Conservation (phyloP, 2,797 vertebrate species). For the Tenualosa ilisha region DNA sequence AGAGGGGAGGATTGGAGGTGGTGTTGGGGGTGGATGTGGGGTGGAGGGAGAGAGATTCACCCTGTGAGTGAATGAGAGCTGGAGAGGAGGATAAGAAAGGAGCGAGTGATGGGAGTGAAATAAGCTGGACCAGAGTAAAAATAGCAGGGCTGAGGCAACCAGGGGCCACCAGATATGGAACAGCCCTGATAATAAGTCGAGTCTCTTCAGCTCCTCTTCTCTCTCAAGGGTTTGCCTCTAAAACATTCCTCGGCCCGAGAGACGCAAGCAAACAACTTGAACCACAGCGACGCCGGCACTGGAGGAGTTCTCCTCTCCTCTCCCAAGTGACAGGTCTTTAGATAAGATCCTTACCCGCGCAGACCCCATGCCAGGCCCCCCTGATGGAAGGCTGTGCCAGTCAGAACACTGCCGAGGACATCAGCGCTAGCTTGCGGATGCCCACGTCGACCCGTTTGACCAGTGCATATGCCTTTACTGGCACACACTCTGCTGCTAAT, state of each 20-base stretch:
- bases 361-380: constrained; percentile 10
- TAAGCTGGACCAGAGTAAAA: constrained; percentile 34
- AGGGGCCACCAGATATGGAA: constrained; percentile 25
- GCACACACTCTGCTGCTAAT: constrained; percentile 42
- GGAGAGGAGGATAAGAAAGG: background rate
- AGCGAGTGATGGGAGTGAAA: constrained; percentile 1
- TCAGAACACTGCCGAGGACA: background rate
- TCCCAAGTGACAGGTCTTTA: background rate
- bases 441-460: background rate
- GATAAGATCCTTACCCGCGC: background rate
- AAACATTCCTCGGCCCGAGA: constrained; percentile 6
- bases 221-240: background rate
- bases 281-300: background rate
- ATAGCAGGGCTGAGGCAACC: constrained; percentile 37
- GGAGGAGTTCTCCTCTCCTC: background rate
- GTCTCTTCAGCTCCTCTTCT: constrained; percentile 25
- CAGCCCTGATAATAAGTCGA: constrained; percentile 25
- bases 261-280: background rate
- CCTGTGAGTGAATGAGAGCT: background rate
- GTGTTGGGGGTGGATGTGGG: background rate
- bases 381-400: background rate
- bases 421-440: background rate
- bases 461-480: constrained; percentile 4
- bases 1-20: background rate
- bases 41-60: background rate